These are phyloP conservation scores for Hyposoter didymator DNA, from an alignment of 2,888 invertebrate genomes.

Conservation along the genomic window DNA sequence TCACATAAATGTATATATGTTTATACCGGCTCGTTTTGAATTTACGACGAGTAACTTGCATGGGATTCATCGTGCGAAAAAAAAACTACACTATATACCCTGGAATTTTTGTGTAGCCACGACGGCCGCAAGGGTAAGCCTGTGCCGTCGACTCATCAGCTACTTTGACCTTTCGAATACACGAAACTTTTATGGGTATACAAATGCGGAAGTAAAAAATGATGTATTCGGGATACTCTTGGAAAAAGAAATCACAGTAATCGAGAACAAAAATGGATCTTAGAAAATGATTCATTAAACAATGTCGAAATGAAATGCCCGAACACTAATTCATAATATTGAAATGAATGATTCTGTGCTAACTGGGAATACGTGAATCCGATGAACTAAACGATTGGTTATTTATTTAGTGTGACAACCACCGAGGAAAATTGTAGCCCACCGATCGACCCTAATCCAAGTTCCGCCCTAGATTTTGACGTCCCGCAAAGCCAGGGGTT, in stretches of 20 bases:
- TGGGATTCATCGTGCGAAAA: background rate
- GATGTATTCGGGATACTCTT: background rate
- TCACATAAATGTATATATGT: conserved; percentile 1
- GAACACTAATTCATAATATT: background rate
- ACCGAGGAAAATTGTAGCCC: background rate
- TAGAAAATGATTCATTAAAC: too few relatives aligned
- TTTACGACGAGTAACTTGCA: conserved; percentile 17
- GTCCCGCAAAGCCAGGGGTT: background rate
- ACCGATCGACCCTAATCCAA: background rate
- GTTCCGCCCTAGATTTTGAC: background rate
- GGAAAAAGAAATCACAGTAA: too few relatives aligned
- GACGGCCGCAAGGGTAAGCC: background rate
- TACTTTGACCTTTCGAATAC: background rate
- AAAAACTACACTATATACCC: background rate
- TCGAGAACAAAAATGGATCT: too few relatives aligned
- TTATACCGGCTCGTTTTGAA: background rate
- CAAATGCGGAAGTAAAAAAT: background rate
- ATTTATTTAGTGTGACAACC: background rate
- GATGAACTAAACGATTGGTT: background rate
- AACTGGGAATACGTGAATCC: background rate
- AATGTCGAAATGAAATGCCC: too few relatives aligned
- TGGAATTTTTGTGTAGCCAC: background rate
- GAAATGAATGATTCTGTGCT: background rate
- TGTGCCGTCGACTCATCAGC: background rate
- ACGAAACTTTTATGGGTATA: background rate